Conservation (phyloP, 2,113 vertebrate genomes). For the Coracopsis vasa region DNA sequence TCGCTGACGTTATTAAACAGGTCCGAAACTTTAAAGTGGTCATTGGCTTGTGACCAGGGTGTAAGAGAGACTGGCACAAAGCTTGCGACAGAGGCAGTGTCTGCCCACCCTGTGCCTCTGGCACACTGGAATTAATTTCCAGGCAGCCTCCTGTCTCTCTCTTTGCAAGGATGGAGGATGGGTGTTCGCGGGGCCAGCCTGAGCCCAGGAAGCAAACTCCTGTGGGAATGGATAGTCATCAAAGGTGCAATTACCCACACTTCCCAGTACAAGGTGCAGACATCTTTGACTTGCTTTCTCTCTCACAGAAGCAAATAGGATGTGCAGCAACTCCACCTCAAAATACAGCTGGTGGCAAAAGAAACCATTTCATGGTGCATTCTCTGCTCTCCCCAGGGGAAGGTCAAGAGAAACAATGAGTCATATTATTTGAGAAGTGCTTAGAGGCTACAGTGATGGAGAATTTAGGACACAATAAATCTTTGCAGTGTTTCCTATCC, state of each 20-base stretch:
- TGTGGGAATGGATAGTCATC: background rate
- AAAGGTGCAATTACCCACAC: background rate
- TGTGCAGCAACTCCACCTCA: background rate
- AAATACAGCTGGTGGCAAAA: background rate
- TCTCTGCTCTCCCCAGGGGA: background rate
- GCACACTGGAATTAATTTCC: background rate
- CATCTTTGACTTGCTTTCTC: background rate
- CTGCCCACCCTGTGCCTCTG: background rate
- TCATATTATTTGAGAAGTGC: background rate
- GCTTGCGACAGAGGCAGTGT: background rate
- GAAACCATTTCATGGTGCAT: background rate
- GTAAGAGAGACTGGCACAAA: background rate
- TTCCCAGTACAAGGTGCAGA: background rate
- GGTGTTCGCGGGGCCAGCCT: background rate
- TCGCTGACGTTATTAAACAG: background rate
- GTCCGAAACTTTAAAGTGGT: background rate
- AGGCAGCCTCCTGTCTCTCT: background rate
- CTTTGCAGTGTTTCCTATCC: background rate
- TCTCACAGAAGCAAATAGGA: background rate
- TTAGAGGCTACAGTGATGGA: background rate
- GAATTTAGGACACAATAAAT: constrained; percentile 33
- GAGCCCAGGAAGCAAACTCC: background rate
- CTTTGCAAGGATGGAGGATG: fast-evolving
- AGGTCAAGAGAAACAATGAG: constrained; percentile 25
- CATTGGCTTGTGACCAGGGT: background rate